phyloP scores from a whole-genome alignment of 1,140 invertebrate genomes.

The Brachionus sp. region DNA sequence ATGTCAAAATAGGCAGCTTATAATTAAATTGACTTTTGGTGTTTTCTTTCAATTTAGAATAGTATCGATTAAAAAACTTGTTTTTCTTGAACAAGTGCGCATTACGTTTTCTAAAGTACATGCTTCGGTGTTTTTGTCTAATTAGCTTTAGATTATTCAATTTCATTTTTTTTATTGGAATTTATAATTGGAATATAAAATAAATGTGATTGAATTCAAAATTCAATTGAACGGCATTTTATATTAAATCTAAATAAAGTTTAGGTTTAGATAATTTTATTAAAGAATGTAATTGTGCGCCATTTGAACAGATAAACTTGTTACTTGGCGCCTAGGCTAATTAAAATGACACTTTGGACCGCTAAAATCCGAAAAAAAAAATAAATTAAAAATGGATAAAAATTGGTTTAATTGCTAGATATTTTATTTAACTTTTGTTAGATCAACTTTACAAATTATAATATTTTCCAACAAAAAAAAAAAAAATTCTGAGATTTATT shows the following conservation, averaged over 20 bases:
- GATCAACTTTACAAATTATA: slow-evolving; percentile 35
- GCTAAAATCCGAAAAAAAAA: neutral
- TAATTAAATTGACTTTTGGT: slow-evolving; percentile 12
- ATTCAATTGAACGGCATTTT: neutral
- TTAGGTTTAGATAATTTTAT: neutral
- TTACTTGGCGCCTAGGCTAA: neutral
- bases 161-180: slow-evolving; percentile 19
- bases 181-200: neutral
- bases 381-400: neutral
- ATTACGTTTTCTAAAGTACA: slow-evolving; percentile 26
- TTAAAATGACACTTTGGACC: neutral
- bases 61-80: neutral
- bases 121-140: neutral
- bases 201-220: neutral
- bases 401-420: neutral
- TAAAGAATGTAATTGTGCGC: neutral
- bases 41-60: neutral
- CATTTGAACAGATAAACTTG: neutral
- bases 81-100: neutral
- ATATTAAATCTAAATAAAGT: neutral
- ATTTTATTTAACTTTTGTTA: neutral
- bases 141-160: slow-evolving; percentile 12
- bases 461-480: neutral
- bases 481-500: slow-evolving; percentile 4
- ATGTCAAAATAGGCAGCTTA: neutral